Evolutionary conservation across 2,113 vertebrate genomes (phyloP).

Genomic region (Copsychus sechellarum): DNA sequence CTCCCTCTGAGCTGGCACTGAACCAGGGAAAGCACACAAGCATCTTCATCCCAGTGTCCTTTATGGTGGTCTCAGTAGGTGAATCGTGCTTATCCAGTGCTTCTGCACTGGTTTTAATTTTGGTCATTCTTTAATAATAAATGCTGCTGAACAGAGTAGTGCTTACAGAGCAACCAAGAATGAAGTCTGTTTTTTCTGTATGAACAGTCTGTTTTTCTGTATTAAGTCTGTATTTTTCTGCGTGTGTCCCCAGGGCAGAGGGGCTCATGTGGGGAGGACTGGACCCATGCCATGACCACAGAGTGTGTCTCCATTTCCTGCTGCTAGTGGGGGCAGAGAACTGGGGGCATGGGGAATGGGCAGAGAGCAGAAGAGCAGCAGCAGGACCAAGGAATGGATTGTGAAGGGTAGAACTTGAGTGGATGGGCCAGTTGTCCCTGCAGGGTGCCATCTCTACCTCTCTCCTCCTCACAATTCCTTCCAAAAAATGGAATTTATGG

Average conservation of each 20-base stretch:
- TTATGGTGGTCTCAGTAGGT: neutral
- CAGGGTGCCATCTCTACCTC: neutral
- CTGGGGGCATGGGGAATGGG: neutral
- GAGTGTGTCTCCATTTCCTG: neutral
- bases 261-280: neutral
- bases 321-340: neutral
- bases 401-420: neutral
- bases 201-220: neutral
- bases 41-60: neutral
- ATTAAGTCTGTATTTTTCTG: neutral
- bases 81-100: neutral
- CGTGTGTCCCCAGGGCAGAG: neutral
- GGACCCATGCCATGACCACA: fast-evolving
- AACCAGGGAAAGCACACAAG: neutral
- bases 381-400: neutral
- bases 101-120: neutral
- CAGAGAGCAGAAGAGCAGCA: neutral
- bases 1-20: neutral
- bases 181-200: neutral
- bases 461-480: neutral
- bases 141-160: neutral
- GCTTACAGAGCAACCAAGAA: neutral
- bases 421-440: neutral
- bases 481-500: neutral
- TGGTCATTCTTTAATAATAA: slow-evolving; percentile 19